Evolutionary conservation across 2,888 invertebrate species (phyloP), one percentile per base, ranked within the genome.

Genomic region (Ganaspis brasiliensis): DNA sequence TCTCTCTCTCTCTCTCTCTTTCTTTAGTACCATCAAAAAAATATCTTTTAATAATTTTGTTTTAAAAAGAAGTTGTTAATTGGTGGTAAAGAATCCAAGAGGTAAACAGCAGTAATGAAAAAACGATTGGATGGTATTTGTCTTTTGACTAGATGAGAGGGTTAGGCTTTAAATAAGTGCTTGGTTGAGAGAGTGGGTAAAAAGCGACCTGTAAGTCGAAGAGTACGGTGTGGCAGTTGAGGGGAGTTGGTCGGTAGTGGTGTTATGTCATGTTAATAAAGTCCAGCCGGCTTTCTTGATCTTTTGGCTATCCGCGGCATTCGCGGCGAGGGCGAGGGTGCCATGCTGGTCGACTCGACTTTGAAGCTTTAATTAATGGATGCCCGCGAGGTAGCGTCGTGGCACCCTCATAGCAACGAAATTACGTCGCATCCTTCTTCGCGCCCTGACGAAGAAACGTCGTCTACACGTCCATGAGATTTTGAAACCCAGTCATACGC

Each of bases 201-300:
- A 31, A 31, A 31, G 31, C 31, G 6, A 31, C 3, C 31, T 31
- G n/a, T n/a, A 45, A 49, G 49, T 6, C 16, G 49, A 49, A 49
- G 49, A 49, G n/a, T 49, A 49, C 49, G 49, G 49, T 49, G n/a
- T 49, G 49, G 49, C n/a, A 49, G 49, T 49, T 49, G 49, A 12
- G 16, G 67, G 67, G 37, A 45, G 71, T 26, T 61, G 49, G 76
- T 75, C 81, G 82, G 80, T 84, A 84, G 82, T 83, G 82, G 84
- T 85, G 77, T 89, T 89, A 88, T 89, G 89, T 88, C 89, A 88
- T 87, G 88, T 89, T 89, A 89, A 89, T 89, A 89, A 88, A 86
- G 85, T 86, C 82, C 84, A 80, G 82, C 77, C 75, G 81, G 74
- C 81, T 83, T 82, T 86, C 85, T 86, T 85, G 85, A 86, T 86